These are phyloP conservation scores for Gymnocephalus cernua DNA, from an alignment of 2,113 vertebrate genomes.

Conservation along the genomic window DNA sequence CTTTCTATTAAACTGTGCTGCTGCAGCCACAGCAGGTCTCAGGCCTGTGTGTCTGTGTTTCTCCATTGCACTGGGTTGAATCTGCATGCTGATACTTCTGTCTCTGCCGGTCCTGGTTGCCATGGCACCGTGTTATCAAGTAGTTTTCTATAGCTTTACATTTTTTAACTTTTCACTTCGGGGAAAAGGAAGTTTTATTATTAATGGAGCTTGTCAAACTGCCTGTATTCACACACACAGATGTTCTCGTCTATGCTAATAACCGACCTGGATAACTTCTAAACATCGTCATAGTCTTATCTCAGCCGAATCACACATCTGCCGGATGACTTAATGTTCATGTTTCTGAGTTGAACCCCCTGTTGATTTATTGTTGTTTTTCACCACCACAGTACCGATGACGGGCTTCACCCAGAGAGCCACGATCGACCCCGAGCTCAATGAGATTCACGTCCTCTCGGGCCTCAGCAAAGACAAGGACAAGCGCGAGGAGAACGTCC, in stretches of 20 bases:
- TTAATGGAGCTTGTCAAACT: background rate
- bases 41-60: background rate
- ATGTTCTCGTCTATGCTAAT: too few species aligned
- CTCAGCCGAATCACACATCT: background rate
- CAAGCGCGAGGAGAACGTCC: slow-evolving; percentile 97
- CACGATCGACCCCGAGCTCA: slow-evolving; percentile 98
- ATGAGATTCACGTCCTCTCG: slow-evolving; percentile 98
- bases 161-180: background rate
- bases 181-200: background rate
- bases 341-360: background rate
- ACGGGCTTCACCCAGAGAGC: slow-evolving; percentile 98
- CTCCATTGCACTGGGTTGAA: background rate
- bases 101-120: slow-evolving; percentile 39
- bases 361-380: background rate
- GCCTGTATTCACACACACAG: background rate
- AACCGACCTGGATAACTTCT: background rate
- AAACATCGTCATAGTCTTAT: background rate
- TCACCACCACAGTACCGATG: slow-evolving; percentile 91
- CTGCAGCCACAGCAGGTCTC: too few species aligned
- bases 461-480: slow-evolving; percentile 99
- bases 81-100: slow-evolving; percentile 28
- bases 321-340: background rate
- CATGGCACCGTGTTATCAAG: slow-evolving; percentile 41
- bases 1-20: background rate
- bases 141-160: background rate